phyloP scores from a whole-genome alignment of 2,113 vertebrate species.

The Caranx melampygus region DNA sequence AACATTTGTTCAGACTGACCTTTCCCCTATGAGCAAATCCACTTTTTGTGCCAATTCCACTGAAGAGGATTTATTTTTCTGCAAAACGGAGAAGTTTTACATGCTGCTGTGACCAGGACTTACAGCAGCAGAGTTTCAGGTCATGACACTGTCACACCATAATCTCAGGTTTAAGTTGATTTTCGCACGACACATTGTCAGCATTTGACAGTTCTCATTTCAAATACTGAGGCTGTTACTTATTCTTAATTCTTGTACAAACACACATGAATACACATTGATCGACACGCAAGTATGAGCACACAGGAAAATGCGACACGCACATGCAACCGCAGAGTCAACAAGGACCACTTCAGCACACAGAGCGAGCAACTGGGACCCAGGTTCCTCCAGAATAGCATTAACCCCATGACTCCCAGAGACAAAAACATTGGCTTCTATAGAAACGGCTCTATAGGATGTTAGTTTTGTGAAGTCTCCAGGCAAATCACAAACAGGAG shows the following conservation, averaged over 20 bases:
- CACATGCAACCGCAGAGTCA: constrained; percentile 51
- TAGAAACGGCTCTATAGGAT: constrained; percentile 66
- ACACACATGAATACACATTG: constrained; percentile 31
- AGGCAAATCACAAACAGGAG: constrained; percentile 65
- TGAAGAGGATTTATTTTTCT: neutral
- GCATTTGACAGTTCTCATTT: neutral
- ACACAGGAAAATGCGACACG: constrained; percentile 18
- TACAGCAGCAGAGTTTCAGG: neutral
- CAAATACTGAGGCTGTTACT: neutral
- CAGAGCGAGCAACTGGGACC: constrained; percentile 53
- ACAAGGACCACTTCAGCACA: constrained; percentile 64
- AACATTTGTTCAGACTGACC: neutral
- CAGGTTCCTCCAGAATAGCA: constrained; percentile 53
- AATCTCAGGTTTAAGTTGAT: neutral
- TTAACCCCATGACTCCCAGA: constrained; percentile 71
- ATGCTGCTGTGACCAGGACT: neutral
- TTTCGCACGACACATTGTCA: neutral
- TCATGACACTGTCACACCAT: neutral
- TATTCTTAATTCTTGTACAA: constrained; percentile 17
- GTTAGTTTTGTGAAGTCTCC: constrained; percentile 72
- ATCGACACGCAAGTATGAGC: constrained; percentile 41
- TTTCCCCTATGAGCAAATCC: neutral
- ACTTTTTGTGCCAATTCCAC: neutral
- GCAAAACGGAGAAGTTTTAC: neutral
- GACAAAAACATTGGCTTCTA: constrained; percentile 72